Conservation (phyloP, 2,113 vertebrate species). For the Pimephales promelas region DNA sequence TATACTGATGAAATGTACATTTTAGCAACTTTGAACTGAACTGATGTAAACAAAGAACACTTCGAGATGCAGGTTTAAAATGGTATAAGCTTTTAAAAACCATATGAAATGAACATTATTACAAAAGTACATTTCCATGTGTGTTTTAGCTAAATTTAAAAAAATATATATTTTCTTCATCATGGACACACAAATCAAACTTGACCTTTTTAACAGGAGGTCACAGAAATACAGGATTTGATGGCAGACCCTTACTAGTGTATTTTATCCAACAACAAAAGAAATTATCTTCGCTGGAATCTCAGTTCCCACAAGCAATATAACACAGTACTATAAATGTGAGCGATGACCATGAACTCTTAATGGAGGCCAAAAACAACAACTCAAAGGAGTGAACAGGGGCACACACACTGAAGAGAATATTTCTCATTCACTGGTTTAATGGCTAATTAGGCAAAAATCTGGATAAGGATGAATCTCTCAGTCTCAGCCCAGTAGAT, state of each 20-base stretch:
- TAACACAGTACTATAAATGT: constrained; percentile 10
- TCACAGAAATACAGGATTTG: not conserved
- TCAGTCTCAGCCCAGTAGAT: not conserved
- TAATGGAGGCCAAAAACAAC: constrained; percentile 41
- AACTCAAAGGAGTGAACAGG: not conserved
- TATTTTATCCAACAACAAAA: not conserved
- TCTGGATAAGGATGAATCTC: constrained; percentile 32
- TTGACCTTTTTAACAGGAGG: not conserved
- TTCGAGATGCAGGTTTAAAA: not conserved
- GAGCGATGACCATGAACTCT: constrained; percentile 21
- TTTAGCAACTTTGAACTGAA: not conserved
- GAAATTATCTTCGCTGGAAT: not conserved
- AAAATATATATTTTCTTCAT: not conserved
- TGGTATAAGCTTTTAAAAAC: not conserved
- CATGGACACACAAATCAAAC: not conserved
- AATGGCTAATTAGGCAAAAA: constrained; percentile 45
- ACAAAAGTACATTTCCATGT: not conserved
- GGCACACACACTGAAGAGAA: constrained; percentile 27
- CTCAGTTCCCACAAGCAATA: constrained; percentile 33
- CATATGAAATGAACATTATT: not conserved
- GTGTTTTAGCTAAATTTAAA: not conserved
- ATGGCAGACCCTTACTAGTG: constrained; percentile 1
- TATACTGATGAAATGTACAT: not conserved
- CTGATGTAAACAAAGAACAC: too few species aligned
- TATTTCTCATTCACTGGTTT: constrained; percentile 28